phyloP scores from a whole-genome alignment of 1,140 invertebrate genomes.

The Papilio machaon region DNA sequence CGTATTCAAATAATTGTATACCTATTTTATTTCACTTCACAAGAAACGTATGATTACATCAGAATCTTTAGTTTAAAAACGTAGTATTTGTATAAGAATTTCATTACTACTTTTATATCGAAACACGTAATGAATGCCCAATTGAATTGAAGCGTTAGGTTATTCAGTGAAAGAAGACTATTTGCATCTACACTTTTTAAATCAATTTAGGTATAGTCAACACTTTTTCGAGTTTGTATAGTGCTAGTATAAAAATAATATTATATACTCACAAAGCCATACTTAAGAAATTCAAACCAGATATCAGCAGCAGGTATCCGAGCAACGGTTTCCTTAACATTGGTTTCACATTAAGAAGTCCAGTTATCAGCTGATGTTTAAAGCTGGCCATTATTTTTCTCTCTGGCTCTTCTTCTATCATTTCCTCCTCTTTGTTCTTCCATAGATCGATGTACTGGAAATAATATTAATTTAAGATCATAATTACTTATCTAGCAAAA shows the following conservation, averaged over 20 bases:
- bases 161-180: no score
- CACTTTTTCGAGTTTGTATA: not conserved
- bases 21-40: not conserved
- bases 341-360: conserved; percentile 63
- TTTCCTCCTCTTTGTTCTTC: conserved; percentile 54
- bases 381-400: conserved; percentile 29
- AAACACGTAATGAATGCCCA: no score
- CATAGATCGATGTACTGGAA: conserved; percentile 57
- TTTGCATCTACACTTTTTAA: no score
- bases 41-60: not conserved
- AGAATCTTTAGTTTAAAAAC: not conserved
- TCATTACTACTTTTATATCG: not conserved
- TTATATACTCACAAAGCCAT: conserved; percentile 63
- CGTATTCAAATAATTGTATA: not conserved
- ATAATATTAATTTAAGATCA: not conserved
- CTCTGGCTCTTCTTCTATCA: conserved; percentile 47
- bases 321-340: conserved; percentile 61
- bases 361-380: conserved; percentile 48
- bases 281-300: conserved; percentile 57
- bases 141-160: no score
- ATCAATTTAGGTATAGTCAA: no score
- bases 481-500: not conserved
- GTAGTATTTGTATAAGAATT: conserved; percentile 7
- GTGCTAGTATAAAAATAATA: not conserved
- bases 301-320: conserved; percentile 53